Evolutionary conservation across 1,140 invertebrate genomes (phyloP), one percentile per base, ranked within the genome.

Genomic region (Drosophila watanabei): DNA sequence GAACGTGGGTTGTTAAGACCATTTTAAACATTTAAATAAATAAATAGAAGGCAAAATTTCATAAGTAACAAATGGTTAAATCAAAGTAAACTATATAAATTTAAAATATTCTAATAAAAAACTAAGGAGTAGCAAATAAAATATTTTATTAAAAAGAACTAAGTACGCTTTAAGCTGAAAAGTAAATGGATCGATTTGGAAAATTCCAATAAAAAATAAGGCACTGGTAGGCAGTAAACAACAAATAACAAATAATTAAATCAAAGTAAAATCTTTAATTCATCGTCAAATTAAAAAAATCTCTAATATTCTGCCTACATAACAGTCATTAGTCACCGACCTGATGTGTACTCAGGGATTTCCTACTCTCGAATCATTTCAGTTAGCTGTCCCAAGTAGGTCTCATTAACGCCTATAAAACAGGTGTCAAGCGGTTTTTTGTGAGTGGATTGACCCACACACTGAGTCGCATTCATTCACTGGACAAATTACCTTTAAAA

Each of bases 401-500:
- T 66, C 41, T 66, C 61, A 82, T 82, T 79, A 82, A 68, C 49
- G 68, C 77, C 37, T 73, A 64, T 65, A 28, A 35, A 48, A 70
- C 57, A 62, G 52, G 72, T 68, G 60, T 70, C 72, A 59, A 9
- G 43, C 32, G 56, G 46, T 24, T 52, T 30, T 84, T 84, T 69
- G 58, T 78, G 69, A 75, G 37, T 46, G 59, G 60, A 46, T 39
- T 49, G 41, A 68, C 51, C 72, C 64, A 72, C 71, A 65, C 59
- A 65, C 35, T 20, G 18, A 51, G 30, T 33, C 24, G 16, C 35
- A 30, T 32, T 58, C n/a, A 37, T 30, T 60, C 33, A 51, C 71
- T 78, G n/a, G 80, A 87, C 77, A 87, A 87, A 87, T 89, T 73
- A 80, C 68, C 65, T 39, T 61, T 33, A n/a, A 30, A 52, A 77